A percentile compares a stretch with the other conserved stretches of the same genome.
Evolutionary conservation across 2,113 vertebrate species (phyloP).

Genomic region (Phylloscopus whistleri): DNA sequence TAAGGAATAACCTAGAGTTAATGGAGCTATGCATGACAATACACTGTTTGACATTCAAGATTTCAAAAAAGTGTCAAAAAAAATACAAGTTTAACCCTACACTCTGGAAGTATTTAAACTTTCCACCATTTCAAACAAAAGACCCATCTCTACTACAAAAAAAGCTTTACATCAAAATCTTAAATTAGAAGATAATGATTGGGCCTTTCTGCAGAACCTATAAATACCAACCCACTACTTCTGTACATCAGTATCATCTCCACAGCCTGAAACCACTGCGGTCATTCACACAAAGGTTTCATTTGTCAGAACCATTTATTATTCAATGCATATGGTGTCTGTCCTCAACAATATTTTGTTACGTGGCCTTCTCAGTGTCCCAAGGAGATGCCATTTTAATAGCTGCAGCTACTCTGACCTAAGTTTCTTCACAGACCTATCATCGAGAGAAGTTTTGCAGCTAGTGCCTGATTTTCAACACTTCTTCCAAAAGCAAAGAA

Average conservation of each 20-base stretch:
- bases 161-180: neutral
- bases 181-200: neutral
- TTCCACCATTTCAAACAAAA: neutral
- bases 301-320: neutral
- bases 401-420: neutral
- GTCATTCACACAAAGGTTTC: neutral
- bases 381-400: neutral
- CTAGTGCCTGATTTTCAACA: neutral
- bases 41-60: neutral
- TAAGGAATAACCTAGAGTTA: neutral
- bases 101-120: neutral
- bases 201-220: neutral
- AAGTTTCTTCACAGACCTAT: neutral
- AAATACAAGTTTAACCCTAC: neutral
- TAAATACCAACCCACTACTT: neutral
- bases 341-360: neutral
- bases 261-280: neutral
- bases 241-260: neutral
- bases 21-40: neutral
- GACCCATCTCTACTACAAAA: neutral
- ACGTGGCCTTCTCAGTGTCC: neutral
- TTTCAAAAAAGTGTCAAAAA: neutral
- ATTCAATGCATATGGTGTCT: neutral
- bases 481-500: neutral
- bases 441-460: neutral